Evolutionary conservation across 2,797 vertebrate species (phyloP), one percentile per base, ranked within the genome.

Genomic region (Helostoma temminkii): DNA sequence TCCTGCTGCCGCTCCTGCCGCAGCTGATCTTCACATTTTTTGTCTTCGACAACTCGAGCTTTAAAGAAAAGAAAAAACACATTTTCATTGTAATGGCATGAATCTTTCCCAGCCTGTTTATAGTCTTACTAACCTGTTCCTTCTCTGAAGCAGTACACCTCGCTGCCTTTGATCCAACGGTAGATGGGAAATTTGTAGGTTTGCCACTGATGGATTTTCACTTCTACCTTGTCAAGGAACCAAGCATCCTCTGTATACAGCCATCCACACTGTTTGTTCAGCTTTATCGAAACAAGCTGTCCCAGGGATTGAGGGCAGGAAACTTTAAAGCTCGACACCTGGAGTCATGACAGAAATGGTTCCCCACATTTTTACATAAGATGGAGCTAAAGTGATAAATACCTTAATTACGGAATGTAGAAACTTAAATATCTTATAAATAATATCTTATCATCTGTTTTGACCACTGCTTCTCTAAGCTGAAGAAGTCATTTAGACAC

Each of bases 201-300:
- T 26, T 68, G 26, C n/a, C 22, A 14, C 54, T 79, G 68, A 41
- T 61, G 78, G 22, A 66, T 65, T n/a, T 52, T 62, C 12, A 84
- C 15, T 21, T 55, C 16, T 25, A 74, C 53, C 66, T 70, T 68
- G 26, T 19, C 11, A n/a, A 54, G 59, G 46, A 79, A 77, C 70
- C 74, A 80, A 42, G 42, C n/a, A 14, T 75, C 58, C n/a, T 52
- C 11, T 15, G 65, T 71, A 10, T 78, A 36, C 6, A 66, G 15
- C 1, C 9, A 50, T n/a, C 58, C 34, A 59, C 45, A 19, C 28
- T 55, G 15, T 53, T 62, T 66, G 60, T 68, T 63, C 21, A 57
- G 7, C 48, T 88, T 70, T 61, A 81, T 78, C 71, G 67, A 48
- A 24, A 52, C 46, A 46, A 76, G 60, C 46, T 52, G 76, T 36